These are phyloP conservation scores for Spisula solida DNA, from an alignment of 2,888 invertebrate genomes.

Conservation along the genomic window DNA sequence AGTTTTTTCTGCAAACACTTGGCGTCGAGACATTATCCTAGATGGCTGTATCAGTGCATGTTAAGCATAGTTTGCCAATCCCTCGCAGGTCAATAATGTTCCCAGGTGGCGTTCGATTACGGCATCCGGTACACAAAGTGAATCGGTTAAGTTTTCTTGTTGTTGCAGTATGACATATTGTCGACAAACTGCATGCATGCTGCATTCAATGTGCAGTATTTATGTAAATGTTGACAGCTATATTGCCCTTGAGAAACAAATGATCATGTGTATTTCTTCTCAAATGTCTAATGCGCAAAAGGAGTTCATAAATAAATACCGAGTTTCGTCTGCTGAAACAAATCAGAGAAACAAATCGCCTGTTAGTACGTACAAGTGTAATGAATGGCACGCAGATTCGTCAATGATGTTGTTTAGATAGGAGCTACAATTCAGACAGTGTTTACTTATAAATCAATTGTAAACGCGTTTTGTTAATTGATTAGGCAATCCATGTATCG, in stretches of 20 bases:
- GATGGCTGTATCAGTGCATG: background rate
- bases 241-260: background rate
- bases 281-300: background rate
- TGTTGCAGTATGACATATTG: background rate
- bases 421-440: background rate
- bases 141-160: background rate
- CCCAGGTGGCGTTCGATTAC: conserved; percentile 22
- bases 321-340: background rate
- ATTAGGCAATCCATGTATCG: background rate
- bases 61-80: background rate
- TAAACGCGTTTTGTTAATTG: background rate
- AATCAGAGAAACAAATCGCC: background rate
- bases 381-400: background rate
- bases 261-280: background rate
- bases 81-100: background rate
- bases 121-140: background rate
- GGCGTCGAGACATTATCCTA: background rate
- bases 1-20: background rate
- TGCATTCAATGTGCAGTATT: background rate
- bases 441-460: background rate
- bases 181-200: background rate
- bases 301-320: background rate
- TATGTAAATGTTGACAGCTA: background rate
- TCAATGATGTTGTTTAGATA: background rate
- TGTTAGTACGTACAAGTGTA: conserved; percentile 7